Percentiles rank a stretch among this genome's conserved stretches.
Conservation (phyloP, 2,888 invertebrate genomes). For the Lutraria lutraria region DNA sequence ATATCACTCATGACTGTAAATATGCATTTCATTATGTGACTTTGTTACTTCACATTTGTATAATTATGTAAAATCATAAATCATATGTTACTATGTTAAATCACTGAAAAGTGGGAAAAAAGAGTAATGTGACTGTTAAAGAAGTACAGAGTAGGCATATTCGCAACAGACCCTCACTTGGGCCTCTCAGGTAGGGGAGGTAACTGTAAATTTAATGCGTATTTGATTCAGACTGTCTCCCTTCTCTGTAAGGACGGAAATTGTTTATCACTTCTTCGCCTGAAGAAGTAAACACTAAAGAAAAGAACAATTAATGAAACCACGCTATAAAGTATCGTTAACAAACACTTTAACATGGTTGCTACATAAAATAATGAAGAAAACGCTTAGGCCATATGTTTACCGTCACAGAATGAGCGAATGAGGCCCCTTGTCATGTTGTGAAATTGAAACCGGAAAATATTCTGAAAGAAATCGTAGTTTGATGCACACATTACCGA, state of each 20-base stretch:
- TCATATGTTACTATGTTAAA: too few species aligned
- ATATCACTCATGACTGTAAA: too few species aligned
- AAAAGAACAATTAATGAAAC: background rate
- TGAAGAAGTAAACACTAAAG: background rate
- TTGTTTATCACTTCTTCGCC: background rate
- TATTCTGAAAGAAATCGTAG: background rate
- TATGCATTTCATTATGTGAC: too few species aligned
- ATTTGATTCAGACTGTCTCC: background rate
- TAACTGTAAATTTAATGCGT: background rate
- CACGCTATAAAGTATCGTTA: background rate
- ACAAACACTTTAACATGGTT: background rate
- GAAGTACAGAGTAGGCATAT: too few species aligned
- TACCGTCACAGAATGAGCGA: background rate
- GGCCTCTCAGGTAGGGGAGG: slow-evolving; percentile 7
- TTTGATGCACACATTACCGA: too few species aligned
- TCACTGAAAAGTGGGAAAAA: too few species aligned
- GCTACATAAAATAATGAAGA: too few species aligned
- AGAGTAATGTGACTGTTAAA: too few species aligned
- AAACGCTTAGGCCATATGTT: background rate
- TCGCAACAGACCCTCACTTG: slow-evolving; percentile 14
- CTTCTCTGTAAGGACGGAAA: background rate
- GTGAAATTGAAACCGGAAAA: background rate
- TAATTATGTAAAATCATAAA: too few species aligned
- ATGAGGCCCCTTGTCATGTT: slow-evolving; percentile 41
- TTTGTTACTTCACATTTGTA: too few species aligned